Evolutionary conservation across 2,113 vertebrate species (phyloP), one percentile per base, ranked within the genome.

Genomic region (Emberiza fucata): DNA sequence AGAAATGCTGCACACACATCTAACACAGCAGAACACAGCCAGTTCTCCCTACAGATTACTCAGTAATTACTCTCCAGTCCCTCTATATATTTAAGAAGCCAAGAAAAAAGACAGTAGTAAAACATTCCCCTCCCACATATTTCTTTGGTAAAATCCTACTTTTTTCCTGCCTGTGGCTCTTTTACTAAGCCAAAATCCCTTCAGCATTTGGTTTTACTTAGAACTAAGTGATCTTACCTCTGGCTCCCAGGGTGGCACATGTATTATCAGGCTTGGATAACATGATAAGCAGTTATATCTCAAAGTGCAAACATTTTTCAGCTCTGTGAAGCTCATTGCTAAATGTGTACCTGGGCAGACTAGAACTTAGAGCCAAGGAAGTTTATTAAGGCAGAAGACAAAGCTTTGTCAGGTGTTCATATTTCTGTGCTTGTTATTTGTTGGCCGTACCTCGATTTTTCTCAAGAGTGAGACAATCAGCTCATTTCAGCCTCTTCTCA

Each of bases 181-280:
- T 97, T 91, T 47, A 90, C 83, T 64, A 14, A 28, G 37, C 60
- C 86, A 87, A 92, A 95, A 78, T 39, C 70, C 61, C 82, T 80
- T 53, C 45, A 70, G 92, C 28, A n/a, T 86, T 76, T 78, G 75
- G 50, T 80, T 57, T 77, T 88, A 73, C 78, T 90, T 81, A 88
- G 50, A 73, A 7, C 60, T 69, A 81, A 92, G 64, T 60, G 57
- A 85, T 71, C 68, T 79, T 81, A 76, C 72, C 72, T 79, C 84
- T 91, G 92, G 92, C 68, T 84, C 81, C 71, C 73, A 70, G 66
- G 40, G 60, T 73, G 79, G 35, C 73, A 87, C 72, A 91, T 87
- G 92, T 71, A 66, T 86, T 92, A 87, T 17, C 86, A 65, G 85
- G 45, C 65, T 65, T 88, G 82, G 40, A 45, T 71, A 78, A 37